phyloP scores from a whole-genome alignment of 2,113 vertebrate genomes.

The Etheostoma cragini region DNA sequence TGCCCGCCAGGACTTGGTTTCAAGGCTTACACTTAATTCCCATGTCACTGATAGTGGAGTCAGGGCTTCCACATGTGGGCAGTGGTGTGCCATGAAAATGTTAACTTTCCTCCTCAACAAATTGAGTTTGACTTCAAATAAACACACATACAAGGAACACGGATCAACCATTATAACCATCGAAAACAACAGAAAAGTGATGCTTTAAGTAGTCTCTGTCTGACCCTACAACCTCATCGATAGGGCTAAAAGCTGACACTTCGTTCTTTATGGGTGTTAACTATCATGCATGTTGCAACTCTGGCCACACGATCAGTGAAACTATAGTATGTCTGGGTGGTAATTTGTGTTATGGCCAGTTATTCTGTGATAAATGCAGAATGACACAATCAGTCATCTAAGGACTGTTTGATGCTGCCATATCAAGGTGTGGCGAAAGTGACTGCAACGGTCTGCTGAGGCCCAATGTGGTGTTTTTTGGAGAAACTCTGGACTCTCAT shows the following conservation, averaged over 20 bases:
- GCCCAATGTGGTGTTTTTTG: constrained; percentile 96
- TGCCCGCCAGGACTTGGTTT: neutral
- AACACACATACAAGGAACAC: neutral
- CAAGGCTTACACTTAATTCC: neutral
- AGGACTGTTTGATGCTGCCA: constrained; percentile 13
- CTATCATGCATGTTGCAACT: neutral
- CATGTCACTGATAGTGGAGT: neutral
- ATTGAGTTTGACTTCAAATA: neutral
- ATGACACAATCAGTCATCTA: neutral
- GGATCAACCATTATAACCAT: neutral
- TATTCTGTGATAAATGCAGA: neutral
- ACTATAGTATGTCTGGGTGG: too few species aligned
- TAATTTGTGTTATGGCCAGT: neutral
- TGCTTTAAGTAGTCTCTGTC: neutral
- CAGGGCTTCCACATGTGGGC: constrained; percentile 41
- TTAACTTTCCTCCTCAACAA: neutral
- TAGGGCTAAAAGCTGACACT: too few species aligned
- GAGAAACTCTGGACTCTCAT: constrained; percentile 92
- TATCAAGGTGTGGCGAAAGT: constrained; percentile 87
- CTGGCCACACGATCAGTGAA: neutral
- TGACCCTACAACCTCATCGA: neutral
- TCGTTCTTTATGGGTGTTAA: neutral
- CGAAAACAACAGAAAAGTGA: neutral
- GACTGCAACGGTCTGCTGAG: constrained; percentile 92
- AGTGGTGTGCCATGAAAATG: constrained; percentile 15